A percentile compares a stretch with the other conserved stretches of the same genome.
Conservation (phyloP, 2,888 invertebrate genomes). For the Apodemia zela region DNA sequence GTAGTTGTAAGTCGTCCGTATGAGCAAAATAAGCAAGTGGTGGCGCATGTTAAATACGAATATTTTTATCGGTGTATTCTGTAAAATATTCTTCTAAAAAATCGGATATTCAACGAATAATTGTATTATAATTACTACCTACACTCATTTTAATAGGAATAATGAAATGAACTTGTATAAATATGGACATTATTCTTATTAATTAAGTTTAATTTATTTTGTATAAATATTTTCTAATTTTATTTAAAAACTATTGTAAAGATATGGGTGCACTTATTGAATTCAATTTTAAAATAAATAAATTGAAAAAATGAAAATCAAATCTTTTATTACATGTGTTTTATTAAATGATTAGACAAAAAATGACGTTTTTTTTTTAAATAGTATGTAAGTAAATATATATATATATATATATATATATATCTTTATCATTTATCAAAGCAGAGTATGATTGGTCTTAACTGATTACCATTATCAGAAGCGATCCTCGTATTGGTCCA, state of each 20-base stretch:
- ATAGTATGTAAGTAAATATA: too few relatives aligned
- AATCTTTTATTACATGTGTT: conserved; percentile 24
- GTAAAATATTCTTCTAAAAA: too few relatives aligned
- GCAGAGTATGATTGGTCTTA: too few relatives aligned
- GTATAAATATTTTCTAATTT: not conserved
- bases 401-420: too few relatives aligned
- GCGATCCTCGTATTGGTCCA: too few relatives aligned
- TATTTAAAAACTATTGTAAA: conserved; percentile 20
- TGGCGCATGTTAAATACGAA: too few relatives aligned
- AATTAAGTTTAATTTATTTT: conserved; percentile 9
- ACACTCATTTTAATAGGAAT: not conserved
- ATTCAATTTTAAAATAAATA: conserved; percentile 27
- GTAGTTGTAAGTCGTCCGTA: too few relatives aligned
- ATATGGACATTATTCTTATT: not conserved
- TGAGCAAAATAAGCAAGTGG: too few relatives aligned
- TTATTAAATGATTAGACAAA: not conserved
- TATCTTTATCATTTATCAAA: too few relatives aligned
- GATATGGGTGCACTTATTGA: conserved; percentile 24
- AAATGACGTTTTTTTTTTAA: not conserved
- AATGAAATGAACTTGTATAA: conserved; percentile 3
- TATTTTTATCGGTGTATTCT: too few relatives aligned
- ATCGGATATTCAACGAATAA: too few relatives aligned
- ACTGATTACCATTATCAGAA: too few relatives aligned
- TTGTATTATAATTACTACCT: not conserved
- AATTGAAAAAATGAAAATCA: conserved; percentile 28